These are phyloP conservation scores for Axis porcinus DNA, from an alignment of 2,113 vertebrate species.

Conservation along the genomic window DNA sequence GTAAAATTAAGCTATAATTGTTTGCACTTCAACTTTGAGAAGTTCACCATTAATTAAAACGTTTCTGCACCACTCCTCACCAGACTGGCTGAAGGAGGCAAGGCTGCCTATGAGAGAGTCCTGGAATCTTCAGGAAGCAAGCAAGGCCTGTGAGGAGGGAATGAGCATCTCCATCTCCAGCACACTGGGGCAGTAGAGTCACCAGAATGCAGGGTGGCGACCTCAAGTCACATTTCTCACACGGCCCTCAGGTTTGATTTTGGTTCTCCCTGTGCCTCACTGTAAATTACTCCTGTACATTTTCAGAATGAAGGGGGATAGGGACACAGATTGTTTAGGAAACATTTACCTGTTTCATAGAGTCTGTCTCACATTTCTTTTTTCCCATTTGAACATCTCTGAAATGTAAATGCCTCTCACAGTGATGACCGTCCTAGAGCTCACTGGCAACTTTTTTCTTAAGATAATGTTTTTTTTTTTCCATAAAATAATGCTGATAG, in stretches of 20 bases:
- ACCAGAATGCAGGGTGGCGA: fast-evolving
- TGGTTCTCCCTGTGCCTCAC: not conserved
- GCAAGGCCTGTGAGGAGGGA: not conserved
- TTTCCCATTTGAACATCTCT: not conserved
- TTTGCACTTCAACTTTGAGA: slow-evolving; percentile 83
- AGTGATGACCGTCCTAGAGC: not conserved
- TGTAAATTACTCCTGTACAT: not conserved
- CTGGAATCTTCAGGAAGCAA: slow-evolving; percentile 39
- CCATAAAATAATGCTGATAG: not conserved
- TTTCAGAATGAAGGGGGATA: not conserved
- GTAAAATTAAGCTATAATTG: slow-evolving; percentile 85
- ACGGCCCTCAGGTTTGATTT: not conserved
- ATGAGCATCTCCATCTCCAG: not conserved
- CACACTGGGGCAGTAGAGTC: not conserved
- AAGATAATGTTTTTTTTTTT: not conserved
- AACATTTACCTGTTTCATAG: not conserved
- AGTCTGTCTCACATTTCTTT: not conserved
- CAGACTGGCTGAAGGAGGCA: slow-evolving; percentile 72
- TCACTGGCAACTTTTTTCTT: not conserved
- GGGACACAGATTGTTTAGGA: not conserved
- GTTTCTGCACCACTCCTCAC: slow-evolving; percentile 80
- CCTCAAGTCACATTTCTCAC: fast-evolving
- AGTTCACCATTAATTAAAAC: slow-evolving; percentile 85
- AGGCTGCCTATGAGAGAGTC: slow-evolving; percentile 29
- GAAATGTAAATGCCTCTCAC: not conserved